Evolutionary conservation across 1,140 invertebrate genomes (phyloP).

Genomic region (Microplitis demolitor): DNA sequence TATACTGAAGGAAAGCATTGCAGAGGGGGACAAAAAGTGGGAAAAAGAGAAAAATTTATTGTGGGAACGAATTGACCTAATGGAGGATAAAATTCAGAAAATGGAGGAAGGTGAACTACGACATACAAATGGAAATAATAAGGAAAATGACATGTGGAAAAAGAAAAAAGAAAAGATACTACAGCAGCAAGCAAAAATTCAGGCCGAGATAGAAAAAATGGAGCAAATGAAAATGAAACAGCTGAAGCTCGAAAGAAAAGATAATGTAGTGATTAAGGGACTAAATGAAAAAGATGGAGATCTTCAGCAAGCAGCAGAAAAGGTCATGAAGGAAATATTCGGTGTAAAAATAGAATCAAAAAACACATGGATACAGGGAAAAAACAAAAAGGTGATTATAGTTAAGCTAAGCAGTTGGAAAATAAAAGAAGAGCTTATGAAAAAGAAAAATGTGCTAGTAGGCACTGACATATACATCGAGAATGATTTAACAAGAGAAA

Average conservation of each 20-base stretch:
- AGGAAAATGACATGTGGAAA: not conserved
- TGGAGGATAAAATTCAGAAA: not conserved
- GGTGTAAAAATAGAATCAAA: not conserved
- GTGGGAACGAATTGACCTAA: not conserved
- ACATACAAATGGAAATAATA: not conserved
- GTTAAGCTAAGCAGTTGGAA: constrained; percentile 8
- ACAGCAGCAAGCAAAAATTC: not conserved
- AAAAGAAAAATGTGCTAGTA: constrained; percentile 4
- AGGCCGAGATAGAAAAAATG: no score
- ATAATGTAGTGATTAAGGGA: not conserved
- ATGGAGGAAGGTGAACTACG: not conserved
- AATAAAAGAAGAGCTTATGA: constrained; percentile 2
- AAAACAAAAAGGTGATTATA: not conserved
- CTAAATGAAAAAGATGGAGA: not conserved
- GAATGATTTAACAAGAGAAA: constrained; percentile 1
- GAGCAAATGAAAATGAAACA: not conserved
- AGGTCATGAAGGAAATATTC: not conserved
- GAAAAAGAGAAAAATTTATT: not conserved
- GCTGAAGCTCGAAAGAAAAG: not conserved
- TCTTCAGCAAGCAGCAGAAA: not conserved
- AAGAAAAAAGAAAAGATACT: not conserved
- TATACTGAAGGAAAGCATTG: not conserved
- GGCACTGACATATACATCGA: not conserved
- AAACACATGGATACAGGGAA: not conserved
- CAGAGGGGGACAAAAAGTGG: not conserved